These are phyloP conservation scores for Rhynchotus rufescens DNA, from an alignment of 2,797 vertebrate species.

Conservation along the genomic window DNA sequence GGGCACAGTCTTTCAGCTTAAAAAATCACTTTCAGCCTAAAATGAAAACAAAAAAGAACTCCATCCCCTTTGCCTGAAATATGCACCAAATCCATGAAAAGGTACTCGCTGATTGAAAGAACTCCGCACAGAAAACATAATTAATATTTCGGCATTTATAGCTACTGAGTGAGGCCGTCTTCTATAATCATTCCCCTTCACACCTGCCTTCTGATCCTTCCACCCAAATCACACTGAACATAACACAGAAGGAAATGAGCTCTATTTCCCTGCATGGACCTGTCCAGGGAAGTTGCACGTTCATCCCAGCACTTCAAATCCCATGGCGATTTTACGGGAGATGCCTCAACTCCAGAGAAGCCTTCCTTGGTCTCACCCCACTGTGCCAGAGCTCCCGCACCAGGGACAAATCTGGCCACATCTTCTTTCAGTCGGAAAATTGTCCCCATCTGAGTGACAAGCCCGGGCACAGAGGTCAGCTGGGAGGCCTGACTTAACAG, in stretches of 20 bases:
- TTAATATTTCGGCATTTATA: constrained; percentile 17
- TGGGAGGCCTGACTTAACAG: constrained; percentile 64
- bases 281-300: accelerated
- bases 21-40: constrained; percentile 9
- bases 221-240: neutral
- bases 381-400: neutral
- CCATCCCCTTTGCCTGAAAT: neutral
- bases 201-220: neutral
- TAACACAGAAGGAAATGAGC: neutral
- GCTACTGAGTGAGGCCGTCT: neutral
- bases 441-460: constrained; percentile 39
- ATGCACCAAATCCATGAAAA: neutral
- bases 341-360: neutral
- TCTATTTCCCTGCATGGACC: neutral
- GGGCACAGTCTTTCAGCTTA: neutral
- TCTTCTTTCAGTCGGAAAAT: constrained; percentile 46
- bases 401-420: neutral
- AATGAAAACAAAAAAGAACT: constrained; percentile 3
- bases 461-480: constrained; percentile 11
- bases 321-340: neutral
- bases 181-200: accelerated
- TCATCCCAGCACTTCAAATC: neutral
- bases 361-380: neutral
- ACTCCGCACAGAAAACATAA: neutral
- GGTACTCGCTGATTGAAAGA: neutral